Percentiles rank a stretch among this genome's conserved stretches.
phyloP scores from a whole-genome alignment of 2,113 vertebrate species.

The Peromyscus polionotus region DNA sequence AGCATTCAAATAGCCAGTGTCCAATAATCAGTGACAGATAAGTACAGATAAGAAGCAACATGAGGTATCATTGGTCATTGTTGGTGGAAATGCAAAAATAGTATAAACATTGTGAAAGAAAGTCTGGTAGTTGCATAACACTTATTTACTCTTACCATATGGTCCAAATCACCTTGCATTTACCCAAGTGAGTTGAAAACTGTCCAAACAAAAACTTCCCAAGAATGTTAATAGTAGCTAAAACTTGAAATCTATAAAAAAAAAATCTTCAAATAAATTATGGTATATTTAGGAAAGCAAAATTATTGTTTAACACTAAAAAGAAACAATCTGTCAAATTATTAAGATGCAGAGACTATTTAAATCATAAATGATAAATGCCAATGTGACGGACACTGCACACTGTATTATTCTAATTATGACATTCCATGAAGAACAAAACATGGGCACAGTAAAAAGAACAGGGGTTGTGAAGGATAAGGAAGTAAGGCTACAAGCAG shows the following conservation, averaged over 20 bases:
- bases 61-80: neutral
- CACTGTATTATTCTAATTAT: neutral
- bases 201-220: slow-evolving; percentile 33
- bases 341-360: slow-evolving; percentile 4
- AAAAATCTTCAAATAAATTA: slow-evolving; percentile 13
- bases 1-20: neutral
- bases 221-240: neutral
- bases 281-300: neutral
- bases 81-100: neutral
- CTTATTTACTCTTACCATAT: slow-evolving; percentile 23
- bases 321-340: slow-evolving; percentile 30
- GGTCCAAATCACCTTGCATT: neutral
- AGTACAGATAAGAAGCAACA: neutral
- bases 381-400: neutral
- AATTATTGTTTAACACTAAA: slow-evolving; percentile 26
- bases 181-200: neutral
- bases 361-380: neutral
- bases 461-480: neutral
- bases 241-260: slow-evolving; percentile 31
- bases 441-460: neutral
- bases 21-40: neutral
- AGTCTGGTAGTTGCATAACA: neutral
- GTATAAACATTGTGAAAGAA: neutral
- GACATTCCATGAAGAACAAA: slow-evolving; percentile 21
- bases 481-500: neutral